These are phyloP conservation scores for Synanthedon tipuliformis DNA, from an alignment of 2,888 invertebrate species.

Conservation along the genomic window DNA sequence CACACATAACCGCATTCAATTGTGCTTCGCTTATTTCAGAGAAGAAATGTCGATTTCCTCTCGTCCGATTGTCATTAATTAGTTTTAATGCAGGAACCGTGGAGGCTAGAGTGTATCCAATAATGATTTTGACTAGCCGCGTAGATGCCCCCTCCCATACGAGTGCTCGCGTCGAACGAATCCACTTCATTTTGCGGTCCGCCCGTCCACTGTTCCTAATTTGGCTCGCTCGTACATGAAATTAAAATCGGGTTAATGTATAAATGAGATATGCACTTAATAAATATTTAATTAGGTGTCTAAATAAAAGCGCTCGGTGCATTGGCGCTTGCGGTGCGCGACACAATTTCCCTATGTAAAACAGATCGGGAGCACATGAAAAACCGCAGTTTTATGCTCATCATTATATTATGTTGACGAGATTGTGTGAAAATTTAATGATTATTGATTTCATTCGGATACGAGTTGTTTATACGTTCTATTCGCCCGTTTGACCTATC, in stretches of 20 bases:
- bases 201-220: constrained; percentile 56
- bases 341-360: constrained; percentile 41
- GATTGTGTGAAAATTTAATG: neutral
- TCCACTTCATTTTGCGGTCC: constrained; percentile 67
- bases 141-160: constrained; percentile 21
- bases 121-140: constrained; percentile 48
- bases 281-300: constrained; percentile 69
- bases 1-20: too few relatives aligned
- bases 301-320: constrained; percentile 57
- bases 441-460: constrained; percentile 1
- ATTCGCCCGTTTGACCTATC: too few relatives aligned
- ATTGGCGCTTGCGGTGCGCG: constrained; percentile 38
- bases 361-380: constrained; percentile 18
- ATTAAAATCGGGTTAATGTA: constrained; percentile 68
- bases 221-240: constrained; percentile 64
- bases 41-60: too few relatives aligned
- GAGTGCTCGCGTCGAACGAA: constrained; percentile 25
- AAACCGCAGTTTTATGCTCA: constrained; percentile 12
- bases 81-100: too few relatives aligned
- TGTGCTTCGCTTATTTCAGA: too few relatives aligned
- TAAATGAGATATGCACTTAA: constrained; percentile 66
- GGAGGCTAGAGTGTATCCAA: constrained; percentile 10
- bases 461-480: constrained; percentile 2
- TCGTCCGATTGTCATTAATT: too few relatives aligned
- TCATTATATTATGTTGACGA: neutral